phyloP scores from a whole-genome alignment of 2,888 invertebrate genomes.

The Pachliopta kotzebuea region DNA sequence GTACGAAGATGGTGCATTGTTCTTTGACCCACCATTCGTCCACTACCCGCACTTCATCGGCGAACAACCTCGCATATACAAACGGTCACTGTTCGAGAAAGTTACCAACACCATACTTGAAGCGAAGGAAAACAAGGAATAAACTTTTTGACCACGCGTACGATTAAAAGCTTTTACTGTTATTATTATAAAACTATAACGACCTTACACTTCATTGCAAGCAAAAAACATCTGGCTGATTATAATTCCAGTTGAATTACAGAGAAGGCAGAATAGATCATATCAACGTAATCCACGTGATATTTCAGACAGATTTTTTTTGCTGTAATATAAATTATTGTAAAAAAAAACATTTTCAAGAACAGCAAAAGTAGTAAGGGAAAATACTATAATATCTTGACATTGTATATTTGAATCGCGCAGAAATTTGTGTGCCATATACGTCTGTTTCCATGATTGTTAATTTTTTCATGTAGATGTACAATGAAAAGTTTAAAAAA shows the following conservation, averaged over 20 bases:
- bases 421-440: slow-evolving; percentile 28
- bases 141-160: slow-evolving; percentile 7
- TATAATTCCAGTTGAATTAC: too few species aligned
- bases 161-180: slow-evolving; percentile 3
- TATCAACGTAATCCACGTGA: too few species aligned
- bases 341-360: too few species aligned
- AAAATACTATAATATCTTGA: not conserved
- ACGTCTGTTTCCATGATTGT: slow-evolving; percentile 8
- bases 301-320: too few species aligned
- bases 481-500: slow-evolving; percentile 11
- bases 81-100: slow-evolving; percentile 64
- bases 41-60: slow-evolving; percentile 51
- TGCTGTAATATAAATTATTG: too few species aligned
- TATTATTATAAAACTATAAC: slow-evolving; percentile 14
- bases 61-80: slow-evolving; percentile 69
- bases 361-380: too few species aligned
- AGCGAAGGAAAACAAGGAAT: slow-evolving; percentile 37
- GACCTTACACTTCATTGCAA: not conserved
- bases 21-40: slow-evolving; percentile 56
- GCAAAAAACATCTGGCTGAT: not conserved
- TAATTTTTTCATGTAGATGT: slow-evolving; percentile 15
- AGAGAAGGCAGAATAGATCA: too few species aligned
- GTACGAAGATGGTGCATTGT: slow-evolving; percentile 52
- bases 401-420: slow-evolving; percentile 12
- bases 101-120: slow-evolving; percentile 57